phyloP scores from a whole-genome alignment of 2,113 vertebrate genomes.

The Bungarus multicinctus region DNA sequence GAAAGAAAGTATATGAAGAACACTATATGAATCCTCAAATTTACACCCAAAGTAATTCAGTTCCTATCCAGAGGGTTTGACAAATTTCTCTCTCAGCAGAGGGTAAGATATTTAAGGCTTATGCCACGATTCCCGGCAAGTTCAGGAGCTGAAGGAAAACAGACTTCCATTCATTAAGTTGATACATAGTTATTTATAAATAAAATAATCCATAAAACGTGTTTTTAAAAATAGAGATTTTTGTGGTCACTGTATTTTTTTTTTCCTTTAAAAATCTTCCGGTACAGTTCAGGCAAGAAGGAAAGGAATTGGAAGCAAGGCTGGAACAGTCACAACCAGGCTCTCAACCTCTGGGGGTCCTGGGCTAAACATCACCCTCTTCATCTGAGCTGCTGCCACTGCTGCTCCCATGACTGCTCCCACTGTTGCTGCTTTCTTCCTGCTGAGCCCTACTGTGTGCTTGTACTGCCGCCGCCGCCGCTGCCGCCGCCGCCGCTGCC shows the following conservation, averaged over 20 bases:
- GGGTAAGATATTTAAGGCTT: slow-evolving; percentile 25
- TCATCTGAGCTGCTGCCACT: slow-evolving; percentile 77
- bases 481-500: slow-evolving; percentile 58
- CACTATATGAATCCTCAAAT: neutral
- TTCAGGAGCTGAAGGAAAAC: slow-evolving; percentile 57
- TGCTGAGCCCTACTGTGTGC: slow-evolving; percentile 67
- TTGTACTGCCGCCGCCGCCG: slow-evolving; percentile 60
- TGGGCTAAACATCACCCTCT: slow-evolving; percentile 69
- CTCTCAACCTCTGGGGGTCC: slow-evolving; percentile 10
- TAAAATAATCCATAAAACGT: slow-evolving; percentile 54
- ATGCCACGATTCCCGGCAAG: slow-evolving; percentile 29
- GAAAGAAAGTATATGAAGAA: slow-evolving; percentile 19
- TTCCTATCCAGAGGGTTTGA: slow-evolving; percentile 28
- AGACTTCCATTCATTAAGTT: slow-evolving; percentile 59
- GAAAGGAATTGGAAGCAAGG: slow-evolving; percentile 42
- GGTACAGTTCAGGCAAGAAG: slow-evolving; percentile 44
- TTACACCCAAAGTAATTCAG: slow-evolving; percentile 24
- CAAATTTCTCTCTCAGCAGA: slow-evolving; percentile 1
- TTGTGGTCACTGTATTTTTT: slow-evolving; percentile 40
- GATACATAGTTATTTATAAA: slow-evolving; percentile 64
- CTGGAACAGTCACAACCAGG: slow-evolving; percentile 40
- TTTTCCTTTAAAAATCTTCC: slow-evolving; percentile 33
- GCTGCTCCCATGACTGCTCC: slow-evolving; percentile 41
- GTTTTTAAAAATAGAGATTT: slow-evolving; percentile 36
- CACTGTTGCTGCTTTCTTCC: slow-evolving; percentile 56